A percentile compares a stretch with the other conserved stretches of the same genome.
Evolutionary conservation across 2,797 vertebrate species (phyloP).

Genomic region (Pipistrellus pygmaeus): DNA sequence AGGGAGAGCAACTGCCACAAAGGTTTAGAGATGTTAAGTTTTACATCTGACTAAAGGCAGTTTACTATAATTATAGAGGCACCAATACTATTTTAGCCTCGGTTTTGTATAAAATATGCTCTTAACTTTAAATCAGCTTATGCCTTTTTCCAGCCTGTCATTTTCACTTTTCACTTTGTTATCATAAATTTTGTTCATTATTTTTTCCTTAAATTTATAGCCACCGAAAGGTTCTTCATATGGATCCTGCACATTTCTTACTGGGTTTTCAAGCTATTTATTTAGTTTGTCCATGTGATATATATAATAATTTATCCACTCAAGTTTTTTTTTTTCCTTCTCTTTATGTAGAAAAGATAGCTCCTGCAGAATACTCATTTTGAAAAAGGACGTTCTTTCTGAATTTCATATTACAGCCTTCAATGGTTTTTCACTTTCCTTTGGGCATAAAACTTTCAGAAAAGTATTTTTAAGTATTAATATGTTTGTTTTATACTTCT

Average conservation of each 20-base stretch:
- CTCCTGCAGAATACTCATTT: conserved; percentile 21
- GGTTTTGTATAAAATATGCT: neutral
- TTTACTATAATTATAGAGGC: neutral
- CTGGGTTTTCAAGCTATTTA: neutral
- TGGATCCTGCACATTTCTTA: neutral
- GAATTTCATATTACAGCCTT: neutral
- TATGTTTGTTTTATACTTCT: neutral
- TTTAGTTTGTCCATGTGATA: neutral
- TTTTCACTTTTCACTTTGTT: neutral
- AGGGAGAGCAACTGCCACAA: neutral
- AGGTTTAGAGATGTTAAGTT: neutral
- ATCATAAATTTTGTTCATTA: neutral
- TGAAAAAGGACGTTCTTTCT: neutral
- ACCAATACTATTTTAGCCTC: neutral
- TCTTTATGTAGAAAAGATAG: neutral
- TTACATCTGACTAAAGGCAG: neutral
- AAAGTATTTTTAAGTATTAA: neutral
- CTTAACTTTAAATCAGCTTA: neutral
- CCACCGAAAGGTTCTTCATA: neutral
- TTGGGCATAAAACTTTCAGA: neutral
- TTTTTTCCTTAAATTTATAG: neutral
- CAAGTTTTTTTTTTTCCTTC: neutral
- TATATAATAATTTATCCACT: neutral
- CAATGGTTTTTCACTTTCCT: neutral
- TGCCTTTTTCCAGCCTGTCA: neutral